Conservation (phyloP, 30 jellyfish, hydroid and myxozoan genomes). For the Hydractinia echinata region DNA sequence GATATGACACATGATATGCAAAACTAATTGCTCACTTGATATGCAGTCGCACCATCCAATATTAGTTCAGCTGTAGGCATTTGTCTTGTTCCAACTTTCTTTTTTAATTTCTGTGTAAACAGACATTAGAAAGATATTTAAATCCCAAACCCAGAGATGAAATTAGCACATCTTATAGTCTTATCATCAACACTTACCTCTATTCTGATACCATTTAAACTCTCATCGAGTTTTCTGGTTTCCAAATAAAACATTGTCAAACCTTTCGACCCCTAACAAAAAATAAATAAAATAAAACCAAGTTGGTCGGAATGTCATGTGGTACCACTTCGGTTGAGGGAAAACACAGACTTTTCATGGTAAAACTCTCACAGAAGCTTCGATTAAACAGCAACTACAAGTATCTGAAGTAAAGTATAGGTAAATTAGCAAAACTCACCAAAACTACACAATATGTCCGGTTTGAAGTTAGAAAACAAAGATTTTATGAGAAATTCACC, state of each 20-base stretch:
- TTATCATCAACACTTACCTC: slow-evolving; percentile 41
- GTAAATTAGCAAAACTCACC: too few relatives aligned
- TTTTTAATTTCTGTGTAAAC: slow-evolving; percentile 36
- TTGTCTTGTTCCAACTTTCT: slow-evolving; percentile 85
- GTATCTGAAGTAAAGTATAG: too few relatives aligned
- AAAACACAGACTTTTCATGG: too few relatives aligned
- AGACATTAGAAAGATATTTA: not conserved
- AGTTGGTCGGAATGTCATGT: not conserved
- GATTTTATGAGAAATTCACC: too few relatives aligned
- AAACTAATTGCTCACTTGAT: not conserved
- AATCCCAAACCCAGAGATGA: not conserved
- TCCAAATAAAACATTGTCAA: slow-evolving; percentile 61
- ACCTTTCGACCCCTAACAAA: slow-evolving; percentile 51
- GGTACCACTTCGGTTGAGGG: too few relatives aligned
- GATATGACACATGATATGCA: not conserved
- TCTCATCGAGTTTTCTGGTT: slow-evolving; percentile 50
- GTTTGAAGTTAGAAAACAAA: too few relatives aligned
- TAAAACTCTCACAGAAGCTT: too few relatives aligned
- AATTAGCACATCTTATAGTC: not conserved
- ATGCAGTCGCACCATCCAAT: slow-evolving; percentile 66
- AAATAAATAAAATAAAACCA: not conserved
- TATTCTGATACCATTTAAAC: slow-evolving; percentile 51
- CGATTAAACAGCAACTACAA: too few relatives aligned
- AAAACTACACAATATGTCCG: too few relatives aligned
- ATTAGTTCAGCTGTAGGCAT: slow-evolving; percentile 82